phyloP scores from a whole-genome alignment of 2,113 vertebrate genomes.

The Podocnemis expansa region DNA sequence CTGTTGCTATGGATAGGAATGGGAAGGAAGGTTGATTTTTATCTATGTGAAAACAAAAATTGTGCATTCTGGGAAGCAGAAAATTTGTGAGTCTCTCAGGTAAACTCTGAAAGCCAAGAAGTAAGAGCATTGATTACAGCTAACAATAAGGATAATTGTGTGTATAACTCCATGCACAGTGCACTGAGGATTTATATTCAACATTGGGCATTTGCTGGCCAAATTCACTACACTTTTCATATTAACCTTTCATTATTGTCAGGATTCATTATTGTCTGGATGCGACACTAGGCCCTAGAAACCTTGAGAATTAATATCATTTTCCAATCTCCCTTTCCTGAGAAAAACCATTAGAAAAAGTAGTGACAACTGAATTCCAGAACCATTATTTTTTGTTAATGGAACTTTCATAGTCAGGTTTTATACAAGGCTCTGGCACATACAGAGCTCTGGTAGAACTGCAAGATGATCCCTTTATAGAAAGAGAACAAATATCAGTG shows the following conservation, averaged over 20 bases:
- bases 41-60: constrained; percentile 10
- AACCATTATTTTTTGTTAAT: not conserved
- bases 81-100: constrained; percentile 1
- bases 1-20: not conserved
- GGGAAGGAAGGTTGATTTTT: not conserved
- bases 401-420: not conserved
- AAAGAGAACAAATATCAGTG: not conserved
- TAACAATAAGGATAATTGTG: not conserved
- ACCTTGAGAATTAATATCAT: not conserved
- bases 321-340: not conserved
- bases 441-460: not conserved
- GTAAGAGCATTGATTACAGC: not conserved
- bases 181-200: not conserved
- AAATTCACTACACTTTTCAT: not conserved
- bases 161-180: not conserved
- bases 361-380: not conserved
- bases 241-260: not conserved
- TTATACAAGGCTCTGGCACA: not conserved
- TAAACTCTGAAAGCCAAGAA: constrained; percentile 23
- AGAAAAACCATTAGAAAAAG: not conserved
- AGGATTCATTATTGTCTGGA: not conserved
- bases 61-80: constrained; percentile 15
- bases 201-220: not conserved
- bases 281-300: not conserved
- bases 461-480: not conserved